These are phyloP conservation scores for Catajapyx aquilonaris DNA, from an alignment of 1,140 invertebrate genomes.

Conservation along the genomic window DNA sequence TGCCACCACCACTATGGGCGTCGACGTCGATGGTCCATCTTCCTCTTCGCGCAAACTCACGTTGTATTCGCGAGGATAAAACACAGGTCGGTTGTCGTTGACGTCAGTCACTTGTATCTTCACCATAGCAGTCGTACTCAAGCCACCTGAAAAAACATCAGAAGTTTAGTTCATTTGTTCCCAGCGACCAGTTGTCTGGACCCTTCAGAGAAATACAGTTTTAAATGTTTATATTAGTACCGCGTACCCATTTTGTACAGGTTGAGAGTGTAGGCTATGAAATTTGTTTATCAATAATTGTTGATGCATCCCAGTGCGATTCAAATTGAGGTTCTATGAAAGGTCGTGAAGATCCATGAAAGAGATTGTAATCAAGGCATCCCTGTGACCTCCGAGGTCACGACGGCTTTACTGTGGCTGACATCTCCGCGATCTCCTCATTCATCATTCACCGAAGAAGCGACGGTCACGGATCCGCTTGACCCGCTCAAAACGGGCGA, in stretches of 20 bases:
- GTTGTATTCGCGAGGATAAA: conserved; percentile 68
- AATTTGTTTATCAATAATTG: background rate
- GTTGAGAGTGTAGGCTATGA: no score
- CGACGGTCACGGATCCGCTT: no score
- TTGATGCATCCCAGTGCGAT: no score
- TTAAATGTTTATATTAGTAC: background rate
- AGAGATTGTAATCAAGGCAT: no score
- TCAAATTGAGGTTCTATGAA: no score
- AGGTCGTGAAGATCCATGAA: no score
- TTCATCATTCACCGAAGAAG: no score
- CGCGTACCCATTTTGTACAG: no score
- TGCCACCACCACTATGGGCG: conserved; percentile 51
- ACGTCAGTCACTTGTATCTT: conserved; percentile 77
- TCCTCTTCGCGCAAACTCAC: conserved; percentile 52
- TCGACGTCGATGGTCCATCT: conserved; percentile 19
- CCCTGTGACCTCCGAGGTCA: no score
- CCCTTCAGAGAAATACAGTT: background rate
- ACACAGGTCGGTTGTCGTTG: conserved; percentile 81
- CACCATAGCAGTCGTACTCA: conserved; percentile 79
- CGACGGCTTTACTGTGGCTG: no score
- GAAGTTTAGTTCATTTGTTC: conserved; percentile 11
- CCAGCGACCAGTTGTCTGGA: background rate
- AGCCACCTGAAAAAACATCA: conserved; percentile 49
- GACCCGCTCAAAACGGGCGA: no score
- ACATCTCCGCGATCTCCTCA: no score